Evolutionary conservation across 2,888 invertebrate genomes (phyloP), one percentile per base, ranked within the genome.

Genomic region (Euzophera pinguis): DNA sequence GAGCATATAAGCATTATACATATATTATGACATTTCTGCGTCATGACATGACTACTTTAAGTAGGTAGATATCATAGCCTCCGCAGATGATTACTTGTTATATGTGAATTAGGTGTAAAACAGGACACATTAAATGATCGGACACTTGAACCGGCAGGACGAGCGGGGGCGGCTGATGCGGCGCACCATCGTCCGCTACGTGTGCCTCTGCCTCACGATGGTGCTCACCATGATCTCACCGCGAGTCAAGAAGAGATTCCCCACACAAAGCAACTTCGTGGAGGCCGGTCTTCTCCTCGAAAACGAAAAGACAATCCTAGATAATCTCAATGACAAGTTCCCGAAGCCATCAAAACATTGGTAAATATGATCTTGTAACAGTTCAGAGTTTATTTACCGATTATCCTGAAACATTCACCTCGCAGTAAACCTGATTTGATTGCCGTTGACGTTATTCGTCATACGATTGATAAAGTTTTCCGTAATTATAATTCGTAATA

Each of bases 261-360:
- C 97, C 0, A 94, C 95, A 0, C 84, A 96, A 54, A 93, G 94
- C 59, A 96, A 97, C 78, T 93, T 97, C 54, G 95, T 97, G 4
- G 97, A 97, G 57, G 95, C 96, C 6, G 97, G 97, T 63, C 85
- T 97, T 39, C 84, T 97, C 39, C 91, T 95, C 53, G 94, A 95
- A 57, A 97, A 96, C 71, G 97, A 97, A 78, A 93, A 94, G 66
- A 85, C 87, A 38, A 96, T 97, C 60, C 93, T 97, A 57, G 93
- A 94, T 53, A 93, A 94, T 67, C 88, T 97, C 67, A 95, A 97
- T 75, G 84, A 91, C 42, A 95, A 96, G 71, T 96, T 96, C 73
- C 96, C 96, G 0, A 93, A 95, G 54, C 95, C 96, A 54, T 94
- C 96, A 9, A 97, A 97, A 73, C 97, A 97, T 81, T 97, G 97